Evolutionary conservation across 2,888 invertebrate genomes (phyloP).

Genomic region (Apodemia zela): DNA sequence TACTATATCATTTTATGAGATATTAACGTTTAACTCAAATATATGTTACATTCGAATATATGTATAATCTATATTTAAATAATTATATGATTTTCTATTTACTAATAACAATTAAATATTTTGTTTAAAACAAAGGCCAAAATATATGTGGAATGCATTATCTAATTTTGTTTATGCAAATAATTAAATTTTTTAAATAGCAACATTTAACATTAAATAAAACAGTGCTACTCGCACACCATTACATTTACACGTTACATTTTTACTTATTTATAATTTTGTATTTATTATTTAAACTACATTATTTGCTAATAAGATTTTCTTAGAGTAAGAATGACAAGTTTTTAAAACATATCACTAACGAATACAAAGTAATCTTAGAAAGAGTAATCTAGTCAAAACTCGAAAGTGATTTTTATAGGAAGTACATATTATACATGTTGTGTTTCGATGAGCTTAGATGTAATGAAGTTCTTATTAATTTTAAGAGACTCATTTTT

Average conservation of each 20-base stretch:
- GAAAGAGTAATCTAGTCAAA: conserved; percentile 13
- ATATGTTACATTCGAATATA: conserved; percentile 14
- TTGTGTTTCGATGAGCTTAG: conserved; percentile 10
- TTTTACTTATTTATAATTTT: conserved; percentile 45
- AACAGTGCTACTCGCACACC: conserved; percentile 57
- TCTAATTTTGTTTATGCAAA: conserved; percentile 18
- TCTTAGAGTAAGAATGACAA: conserved; percentile 15
- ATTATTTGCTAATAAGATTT: conserved; percentile 14
- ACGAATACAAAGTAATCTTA: conserved; percentile 13
- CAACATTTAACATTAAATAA: conserved; percentile 43
- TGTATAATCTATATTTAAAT: conserved; percentile 17
- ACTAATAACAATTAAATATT: conserved; percentile 19
- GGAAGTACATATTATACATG: conserved; percentile 5
- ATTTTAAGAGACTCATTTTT: conserved; percentile 12
- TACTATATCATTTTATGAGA: neutral
- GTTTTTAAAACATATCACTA: conserved; percentile 13
- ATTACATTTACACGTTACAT: conserved; percentile 38
- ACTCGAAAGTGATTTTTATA: conserved; percentile 12
- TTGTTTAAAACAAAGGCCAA: conserved; percentile 12
- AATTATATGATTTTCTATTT: conserved; percentile 18
- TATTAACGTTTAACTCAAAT: neutral
- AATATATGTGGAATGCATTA: conserved; percentile 19
- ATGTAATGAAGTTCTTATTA: neutral
- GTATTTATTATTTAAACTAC: conserved; percentile 28
- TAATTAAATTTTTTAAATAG: conserved; percentile 33